These are phyloP conservation scores for Sycophaga agraensis DNA, from an alignment of 1,140 invertebrate species.

Conservation along the genomic window DNA sequence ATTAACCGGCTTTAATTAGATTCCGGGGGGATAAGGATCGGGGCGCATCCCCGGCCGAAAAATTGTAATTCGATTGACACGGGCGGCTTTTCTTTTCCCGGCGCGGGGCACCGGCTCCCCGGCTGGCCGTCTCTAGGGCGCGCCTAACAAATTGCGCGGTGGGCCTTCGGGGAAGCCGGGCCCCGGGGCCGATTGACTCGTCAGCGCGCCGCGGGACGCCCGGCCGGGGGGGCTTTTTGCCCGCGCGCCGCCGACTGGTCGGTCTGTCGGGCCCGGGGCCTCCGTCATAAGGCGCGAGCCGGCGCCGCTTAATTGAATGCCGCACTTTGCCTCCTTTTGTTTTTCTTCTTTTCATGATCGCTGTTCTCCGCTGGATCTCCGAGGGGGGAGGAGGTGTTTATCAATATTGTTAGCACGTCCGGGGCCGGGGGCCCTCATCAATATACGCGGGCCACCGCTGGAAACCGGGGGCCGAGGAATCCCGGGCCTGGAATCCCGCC, in stretches of 20 bases:
- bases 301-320: conserved; percentile 28
- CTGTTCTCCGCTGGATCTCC: not conserved
- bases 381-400: conserved; percentile 29
- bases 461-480: too few relatives aligned
- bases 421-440: too few relatives aligned
- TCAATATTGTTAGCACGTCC: conserved; percentile 32
- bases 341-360: not conserved
- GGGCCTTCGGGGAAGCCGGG: too few relatives aligned
- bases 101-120: too few relatives aligned
- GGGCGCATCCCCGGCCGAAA: not conserved
- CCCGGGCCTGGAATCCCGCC: too few relatives aligned
- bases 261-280: too few relatives aligned
- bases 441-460: too few relatives aligned
- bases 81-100: not conserved
- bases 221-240: too few relatives aligned
- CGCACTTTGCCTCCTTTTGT: conserved; percentile 21
- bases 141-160: too few relatives aligned
- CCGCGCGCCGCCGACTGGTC: not conserved
- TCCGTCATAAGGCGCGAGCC: not conserved
- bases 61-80: conserved; percentile 27
- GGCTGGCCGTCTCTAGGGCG: too few relatives aligned
- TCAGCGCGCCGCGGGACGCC: too few relatives aligned
- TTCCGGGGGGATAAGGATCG: not conserved
- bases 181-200: too few relatives aligned
- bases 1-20: conserved; percentile 32